Evolutionary conservation across 2,113 vertebrate genomes (phyloP).

Genomic region (Phyllostomus discolor): DNA sequence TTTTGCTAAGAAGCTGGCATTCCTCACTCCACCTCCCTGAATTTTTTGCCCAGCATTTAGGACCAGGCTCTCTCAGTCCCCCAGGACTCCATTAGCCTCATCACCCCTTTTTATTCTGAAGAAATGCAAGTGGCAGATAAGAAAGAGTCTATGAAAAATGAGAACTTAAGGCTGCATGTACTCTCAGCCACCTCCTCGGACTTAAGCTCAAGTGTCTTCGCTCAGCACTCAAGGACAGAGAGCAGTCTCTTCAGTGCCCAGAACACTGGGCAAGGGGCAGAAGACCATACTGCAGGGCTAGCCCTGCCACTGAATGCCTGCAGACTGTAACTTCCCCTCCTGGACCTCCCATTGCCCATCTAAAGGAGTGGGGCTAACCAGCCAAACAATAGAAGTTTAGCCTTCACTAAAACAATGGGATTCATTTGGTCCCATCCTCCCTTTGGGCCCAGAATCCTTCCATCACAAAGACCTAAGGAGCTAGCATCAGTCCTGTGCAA

Average conservation of each 20-base stretch:
- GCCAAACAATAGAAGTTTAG: neutral
- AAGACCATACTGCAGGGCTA: too few species aligned
- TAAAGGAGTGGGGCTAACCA: neutral
- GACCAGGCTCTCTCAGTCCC: neutral
- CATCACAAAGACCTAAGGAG: neutral
- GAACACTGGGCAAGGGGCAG: neutral
- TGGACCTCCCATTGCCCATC: neutral
- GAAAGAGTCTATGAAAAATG: neutral
- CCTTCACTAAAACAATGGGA: neutral
- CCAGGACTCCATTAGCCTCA: neutral
- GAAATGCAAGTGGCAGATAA: neutral
- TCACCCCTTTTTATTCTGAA: neutral
- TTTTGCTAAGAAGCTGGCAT: neutral
- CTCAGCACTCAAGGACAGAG: neutral
- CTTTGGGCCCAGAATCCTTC: neutral
- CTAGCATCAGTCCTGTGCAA: too few species aligned
- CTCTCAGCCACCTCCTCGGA: neutral
- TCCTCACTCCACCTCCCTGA: neutral
- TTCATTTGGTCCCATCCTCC: neutral
- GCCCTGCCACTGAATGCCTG: neutral
- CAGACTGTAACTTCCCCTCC: neutral
- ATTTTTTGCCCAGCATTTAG: neutral
- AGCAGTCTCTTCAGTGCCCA: neutral
- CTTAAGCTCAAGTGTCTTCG: neutral
- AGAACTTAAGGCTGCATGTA: neutral